Percentiles rank a stretch among this genome's conserved stretches.
Evolutionary conservation across 2,888 invertebrate species (phyloP).

Genomic region (Eucriotettix oculatus): DNA sequence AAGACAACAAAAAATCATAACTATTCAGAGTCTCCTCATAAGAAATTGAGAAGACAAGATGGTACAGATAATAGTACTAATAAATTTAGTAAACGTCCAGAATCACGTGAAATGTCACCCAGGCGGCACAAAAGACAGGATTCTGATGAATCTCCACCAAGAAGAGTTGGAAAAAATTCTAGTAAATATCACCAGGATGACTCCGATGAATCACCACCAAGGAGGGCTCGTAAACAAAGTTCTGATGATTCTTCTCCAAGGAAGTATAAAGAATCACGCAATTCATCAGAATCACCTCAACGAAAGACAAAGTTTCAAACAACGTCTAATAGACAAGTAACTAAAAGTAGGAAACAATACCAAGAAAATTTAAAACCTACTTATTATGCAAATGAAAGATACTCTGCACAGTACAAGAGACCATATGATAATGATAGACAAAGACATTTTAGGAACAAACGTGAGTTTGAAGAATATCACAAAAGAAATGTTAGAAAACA

Average conservation of each 20-base stretch:
- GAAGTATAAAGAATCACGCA: neutral
- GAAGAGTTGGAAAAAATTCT: neutral
- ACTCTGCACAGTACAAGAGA: too few species aligned
- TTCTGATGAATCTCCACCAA: slow-evolving; percentile 3
- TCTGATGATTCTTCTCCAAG: neutral
- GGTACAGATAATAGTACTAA: neutral
- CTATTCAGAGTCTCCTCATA: slow-evolving; percentile 2
- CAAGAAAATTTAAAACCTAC: too few species aligned
- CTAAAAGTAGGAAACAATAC: too few species aligned
- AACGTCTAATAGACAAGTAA: neutral
- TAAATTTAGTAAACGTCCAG: neutral
- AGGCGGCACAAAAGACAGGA: neutral
- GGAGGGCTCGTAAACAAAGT: neutral
- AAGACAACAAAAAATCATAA: slow-evolving; percentile 2
- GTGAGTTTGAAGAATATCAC: too few species aligned
- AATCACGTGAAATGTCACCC: slow-evolving; percentile 2
- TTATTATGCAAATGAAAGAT: too few species aligned
- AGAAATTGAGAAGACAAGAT: slow-evolving; percentile 1
- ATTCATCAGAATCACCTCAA: neutral
- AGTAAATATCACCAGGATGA: neutral
- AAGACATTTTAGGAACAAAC: too few species aligned
- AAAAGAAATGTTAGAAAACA: too few species aligned
- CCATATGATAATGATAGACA: too few species aligned
- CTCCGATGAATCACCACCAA: slow-evolving; percentile 3
- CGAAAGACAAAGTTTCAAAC: neutral